Evolutionary conservation across 2,888 invertebrate genomes (phyloP), one percentile per base, ranked within the genome.

Genomic region (Noctua pronuba): DNA sequence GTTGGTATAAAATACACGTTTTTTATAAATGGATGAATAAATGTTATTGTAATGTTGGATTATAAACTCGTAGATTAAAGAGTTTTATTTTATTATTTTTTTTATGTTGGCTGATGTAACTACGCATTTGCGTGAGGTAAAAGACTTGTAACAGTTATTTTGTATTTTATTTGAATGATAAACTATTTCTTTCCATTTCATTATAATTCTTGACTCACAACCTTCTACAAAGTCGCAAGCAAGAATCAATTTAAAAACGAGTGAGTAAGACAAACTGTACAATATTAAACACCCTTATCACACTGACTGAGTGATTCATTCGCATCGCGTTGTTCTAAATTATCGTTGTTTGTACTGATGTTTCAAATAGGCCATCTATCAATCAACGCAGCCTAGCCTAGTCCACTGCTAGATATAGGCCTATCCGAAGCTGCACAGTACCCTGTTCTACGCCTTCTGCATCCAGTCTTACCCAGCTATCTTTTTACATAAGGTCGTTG

Each of bases 201-300:
- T 60, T 60, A 31, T 31, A 16, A 10, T 18, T 3, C 24, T 24
- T 38, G 28, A 24, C 3, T 52, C 24, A 38, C 10, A 4, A 11
- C 24, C 18, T 44, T 64, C n/a, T 55, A 60, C 18, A 28, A 65
- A 18, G 6, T 8, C n/a, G 44, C 28, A 49, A 68, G 5, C 5
- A 21, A 60, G 11, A 38, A n/a, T n/a, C 24, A 35, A 62, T 31
- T 7, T 38, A 7, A 7, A 28, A 72, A 58, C 74, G 44, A 75
- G 35, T 55, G 75, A 65, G 11, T 75, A 62, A 71, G 71, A 77
- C 28, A 70, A 70, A 77, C n/a, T 62, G 70, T 35, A 44, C 49
- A 78, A 70, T 77, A 70, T 77, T 44, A 52, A 70, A 77, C 41
- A 77, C 77, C 79, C 70, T 79, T 71, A 52, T 77, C 79, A 77